Evolutionary conservation across 2,888 invertebrate genomes (phyloP).

Genomic region (Anagyrus pseudococci): DNA sequence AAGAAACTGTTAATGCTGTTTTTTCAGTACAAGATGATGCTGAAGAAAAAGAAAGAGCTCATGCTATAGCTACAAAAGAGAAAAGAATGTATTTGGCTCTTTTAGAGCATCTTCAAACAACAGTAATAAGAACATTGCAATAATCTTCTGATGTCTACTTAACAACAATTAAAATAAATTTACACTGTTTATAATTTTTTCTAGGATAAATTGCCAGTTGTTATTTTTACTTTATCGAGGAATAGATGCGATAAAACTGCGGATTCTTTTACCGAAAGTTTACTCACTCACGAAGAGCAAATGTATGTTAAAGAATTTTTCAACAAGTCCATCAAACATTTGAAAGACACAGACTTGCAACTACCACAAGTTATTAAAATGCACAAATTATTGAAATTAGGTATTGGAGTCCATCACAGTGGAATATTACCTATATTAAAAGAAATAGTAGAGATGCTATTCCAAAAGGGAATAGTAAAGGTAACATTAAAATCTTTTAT

Average conservation of each 20-base stretch:
- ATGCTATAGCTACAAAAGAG: slow-evolving; percentile 69
- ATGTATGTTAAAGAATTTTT: slow-evolving; percentile 86
- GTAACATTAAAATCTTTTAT: slow-evolving; percentile 57
- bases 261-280: slow-evolving; percentile 54
- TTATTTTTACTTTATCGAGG: slow-evolving; percentile 92
- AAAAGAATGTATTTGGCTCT: slow-evolving; percentile 83
- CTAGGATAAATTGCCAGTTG: slow-evolving; percentile 83
- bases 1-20: slow-evolving; percentile 27
- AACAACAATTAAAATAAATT: background rate
- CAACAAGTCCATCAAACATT: slow-evolving; percentile 77
- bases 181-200: slow-evolving; percentile 8
- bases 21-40: slow-evolving; percentile 22
- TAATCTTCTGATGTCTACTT: background rate
- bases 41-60: slow-evolving; percentile 27
- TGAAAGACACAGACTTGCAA: slow-evolving; percentile 83
- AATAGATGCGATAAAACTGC: slow-evolving; percentile 79
- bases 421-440: slow-evolving; percentile 98
- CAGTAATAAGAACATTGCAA: slow-evolving; percentile 61
- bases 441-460: slow-evolving; percentile 97
- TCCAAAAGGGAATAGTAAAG: slow-evolving; percentile 91
- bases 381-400: slow-evolving; percentile 76
- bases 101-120: slow-evolving; percentile 80
- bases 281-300: slow-evolving; percentile 87
- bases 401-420: slow-evolving; percentile 97
- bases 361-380: slow-evolving; percentile 85